Base-by-base conservation (phyloP, 1,140 invertebrate genomes). In the Venustaconcha ellipsiformis region DNA sequence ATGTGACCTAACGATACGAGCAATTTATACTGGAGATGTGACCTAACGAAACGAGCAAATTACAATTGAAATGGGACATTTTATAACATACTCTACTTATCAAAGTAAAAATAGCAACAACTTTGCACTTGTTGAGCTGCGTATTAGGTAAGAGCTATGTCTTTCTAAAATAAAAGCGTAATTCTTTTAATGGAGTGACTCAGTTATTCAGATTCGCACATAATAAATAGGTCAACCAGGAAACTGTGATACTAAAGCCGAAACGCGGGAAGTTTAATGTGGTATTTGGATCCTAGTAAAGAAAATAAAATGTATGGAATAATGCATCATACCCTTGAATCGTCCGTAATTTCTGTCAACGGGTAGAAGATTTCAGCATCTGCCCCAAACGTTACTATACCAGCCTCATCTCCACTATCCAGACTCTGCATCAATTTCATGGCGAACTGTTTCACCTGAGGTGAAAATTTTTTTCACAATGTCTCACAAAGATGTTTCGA, bases 381-480 rank as follows among this genome's bases (percentile, higher is more conserved):
- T 26, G 84, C 81, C 15, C 83, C 85, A 69, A 86, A 86, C 2
- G 85, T 83, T 14, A 86, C 80, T 17, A 86, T 48, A 4, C 78
- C 80, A 15, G 78, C 79, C 55, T 80, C 77, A 64, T 86, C 85
- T 17, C 80, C 82, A 20, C 82, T 79, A 30, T 84, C 83, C 55
- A 86, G 57, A 17, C 70, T 78, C n/a, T 79, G 71, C 1, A 85
- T 69, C 55, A 86, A 55, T 20, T 80, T 77, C 17, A 68, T 77
- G 0, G 81, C 83, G 69, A 85, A 85, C 23, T 77, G 78, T 57
- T 82, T 84, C 60, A 86, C 75, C 75, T 77, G 69, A 37, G 13
- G 26, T 14, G 17, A 14, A 17, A 70, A 58, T 0, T n/a, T 59
- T 15, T 0, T 56, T 17, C 18, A 20, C 18, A 57, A 69, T 55